Base-by-base conservation (phyloP, 2,797 vertebrate genomes). In the Pseudomugil gertrudae region DNA sequence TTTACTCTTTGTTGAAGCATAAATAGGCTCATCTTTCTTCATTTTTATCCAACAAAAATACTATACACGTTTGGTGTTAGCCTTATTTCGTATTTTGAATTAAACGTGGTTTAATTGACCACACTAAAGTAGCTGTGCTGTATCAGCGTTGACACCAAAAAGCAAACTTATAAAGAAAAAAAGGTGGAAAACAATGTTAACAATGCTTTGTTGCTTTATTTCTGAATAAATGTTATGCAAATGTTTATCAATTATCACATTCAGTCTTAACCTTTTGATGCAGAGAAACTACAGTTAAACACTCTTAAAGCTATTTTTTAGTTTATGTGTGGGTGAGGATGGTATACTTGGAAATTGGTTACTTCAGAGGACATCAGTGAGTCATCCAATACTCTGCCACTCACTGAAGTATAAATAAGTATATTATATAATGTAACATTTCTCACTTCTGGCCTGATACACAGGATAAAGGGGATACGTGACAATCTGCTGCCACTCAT, bases 351-450 rank as follows among this genome's bases (percentile, higher is more conserved):
- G 17, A 19, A 43, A 43, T 43, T 43, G n/a, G 6, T 14, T 17
- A 19, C 38, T 43, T 43, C 17, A 43, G 43, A n/a, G 43, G 43
- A 45, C 19, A 45, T 45, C 7, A n/a, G 19, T 9, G 43, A 45
- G 43, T 45, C 19, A 45, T 45, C 19, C n/a, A 45, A 10, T 9
- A 45, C 17, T 19, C 40, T 43, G 19, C 6, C 17, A 43, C 43
- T 43, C 40, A 21, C 43, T 21, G 9, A 21, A 45, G 6, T 45
- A 45, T n/a, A 21, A 21, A 45, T 45, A 45, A n/a, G n/a, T 21
- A n/a, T n/a, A 45, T 45, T 45, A 45, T 45, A 21, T 45, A 45
- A 45, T n/a, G n/a, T 45, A 45, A 45, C 43, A 45, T 19, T n/a
- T n/a, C n/a, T n/a, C n/a, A n/a, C n/a, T n/a, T n/a, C n/a, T n/a